phyloP scores from a whole-genome alignment of 2,888 invertebrate species.

The Cantharis rustica region DNA sequence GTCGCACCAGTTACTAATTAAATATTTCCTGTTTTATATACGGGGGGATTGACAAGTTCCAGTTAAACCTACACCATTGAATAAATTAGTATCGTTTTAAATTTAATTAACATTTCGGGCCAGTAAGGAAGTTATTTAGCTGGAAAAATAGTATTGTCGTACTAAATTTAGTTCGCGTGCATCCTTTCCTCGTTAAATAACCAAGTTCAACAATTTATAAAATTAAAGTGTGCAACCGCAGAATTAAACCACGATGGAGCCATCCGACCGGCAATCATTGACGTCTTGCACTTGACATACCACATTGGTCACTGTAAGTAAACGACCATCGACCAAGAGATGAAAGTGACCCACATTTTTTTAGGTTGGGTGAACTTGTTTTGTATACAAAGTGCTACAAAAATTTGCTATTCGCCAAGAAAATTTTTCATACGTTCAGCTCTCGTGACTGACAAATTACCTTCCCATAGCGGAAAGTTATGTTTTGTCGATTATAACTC shows the following conservation, averaged over 20 bases:
- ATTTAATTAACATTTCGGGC: not conserved
- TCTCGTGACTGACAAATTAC: not conserved
- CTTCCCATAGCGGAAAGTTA: not conserved
- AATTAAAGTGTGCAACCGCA: not conserved
- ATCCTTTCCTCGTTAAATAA: not conserved
- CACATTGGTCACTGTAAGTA: slow-evolving; percentile 10
- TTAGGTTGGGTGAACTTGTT: not conserved
- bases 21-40: slow-evolving; percentile 1
- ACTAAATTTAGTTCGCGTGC: not conserved
- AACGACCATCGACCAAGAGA: not conserved
- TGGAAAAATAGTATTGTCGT: not conserved
- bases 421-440: not conserved
- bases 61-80: not conserved
- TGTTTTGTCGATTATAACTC: not conserved
- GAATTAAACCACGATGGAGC: not conserved
- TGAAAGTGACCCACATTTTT: slow-evolving; percentile 11
- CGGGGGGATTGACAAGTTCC: not conserved
- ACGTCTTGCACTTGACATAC: slow-evolving; percentile 22
- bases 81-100: not conserved
- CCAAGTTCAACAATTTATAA: not conserved
- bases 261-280: slow-evolving; percentile 13
- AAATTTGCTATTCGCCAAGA: not conserved
- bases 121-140: not conserved
- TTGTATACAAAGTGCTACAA: not conserved
- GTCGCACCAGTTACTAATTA: not conserved